These are phyloP conservation scores for Saccopteryx bilineata DNA, from an alignment of 2,113 vertebrate species.

Conservation along the genomic window DNA sequence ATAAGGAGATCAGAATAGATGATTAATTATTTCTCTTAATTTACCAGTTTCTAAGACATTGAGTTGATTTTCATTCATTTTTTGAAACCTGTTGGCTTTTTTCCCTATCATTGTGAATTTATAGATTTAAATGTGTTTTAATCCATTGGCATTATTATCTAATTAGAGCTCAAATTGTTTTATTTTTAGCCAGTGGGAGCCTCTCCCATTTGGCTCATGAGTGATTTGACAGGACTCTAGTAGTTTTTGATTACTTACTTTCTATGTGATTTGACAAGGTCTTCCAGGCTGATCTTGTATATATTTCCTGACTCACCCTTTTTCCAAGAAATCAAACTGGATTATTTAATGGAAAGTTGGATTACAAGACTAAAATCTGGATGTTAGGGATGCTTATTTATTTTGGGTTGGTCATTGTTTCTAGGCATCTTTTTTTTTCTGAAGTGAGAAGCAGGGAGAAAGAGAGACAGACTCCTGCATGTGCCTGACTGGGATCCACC, in stretches of 20 bases:
- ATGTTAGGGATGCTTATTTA: background rate
- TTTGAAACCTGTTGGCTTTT: background rate
- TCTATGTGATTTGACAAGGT: background rate
- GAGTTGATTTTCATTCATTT: background rate
- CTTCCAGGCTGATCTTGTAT: background rate
- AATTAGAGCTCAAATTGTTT: background rate
- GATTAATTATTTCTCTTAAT: constrained; percentile 41
- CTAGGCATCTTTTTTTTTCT: background rate
- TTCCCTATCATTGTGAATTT: background rate
- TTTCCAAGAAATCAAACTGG: constrained; percentile 35
- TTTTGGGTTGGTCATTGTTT: background rate
- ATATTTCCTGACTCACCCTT: background rate
- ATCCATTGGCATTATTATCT: background rate
- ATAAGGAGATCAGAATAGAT: background rate
- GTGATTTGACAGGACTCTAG: background rate
- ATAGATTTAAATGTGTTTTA: background rate
- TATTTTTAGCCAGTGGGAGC: background rate
- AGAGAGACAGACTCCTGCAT: no score
- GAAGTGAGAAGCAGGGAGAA: no score
- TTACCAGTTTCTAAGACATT: background rate
- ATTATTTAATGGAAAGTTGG: background rate
- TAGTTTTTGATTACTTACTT: background rate
- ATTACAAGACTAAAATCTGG: constrained; percentile 1
- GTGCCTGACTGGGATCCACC: no score
- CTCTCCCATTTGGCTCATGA: background rate